These are phyloP conservation scores for Ganaspis sp. DNA, from an alignment of 1,140 invertebrate genomes.

Conservation along the genomic window DNA sequence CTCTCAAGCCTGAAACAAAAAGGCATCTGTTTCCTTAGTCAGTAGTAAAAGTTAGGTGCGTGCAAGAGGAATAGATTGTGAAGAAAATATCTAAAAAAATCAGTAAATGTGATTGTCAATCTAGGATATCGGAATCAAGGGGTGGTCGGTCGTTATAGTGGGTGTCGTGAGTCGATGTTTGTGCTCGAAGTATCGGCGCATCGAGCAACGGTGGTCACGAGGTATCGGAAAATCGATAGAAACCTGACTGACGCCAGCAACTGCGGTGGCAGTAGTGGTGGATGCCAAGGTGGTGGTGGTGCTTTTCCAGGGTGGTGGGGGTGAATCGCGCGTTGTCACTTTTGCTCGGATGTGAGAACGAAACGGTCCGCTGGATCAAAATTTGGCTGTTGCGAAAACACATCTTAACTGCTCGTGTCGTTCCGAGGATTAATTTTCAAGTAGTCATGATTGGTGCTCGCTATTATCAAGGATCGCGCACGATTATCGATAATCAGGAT, in stretches of 20 bases:
- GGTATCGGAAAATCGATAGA: slow-evolving; percentile 75
- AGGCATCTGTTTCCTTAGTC: too few relatives aligned
- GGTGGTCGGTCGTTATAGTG: slow-evolving; percentile 34
- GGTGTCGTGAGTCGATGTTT: slow-evolving; percentile 57
- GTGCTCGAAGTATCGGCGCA: slow-evolving; percentile 67
- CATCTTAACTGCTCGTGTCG: not conserved
- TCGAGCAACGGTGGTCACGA: slow-evolving; percentile 70
- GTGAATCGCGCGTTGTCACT: slow-evolving; percentile 51
- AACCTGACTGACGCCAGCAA: slow-evolving; percentile 64
- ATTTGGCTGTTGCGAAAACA: slow-evolving; percentile 20
- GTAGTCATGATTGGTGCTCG: not conserved
- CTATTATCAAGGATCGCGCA: not conserved
- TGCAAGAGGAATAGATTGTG: too few relatives aligned
- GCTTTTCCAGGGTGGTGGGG: slow-evolving; percentile 27
- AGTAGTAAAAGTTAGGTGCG: slow-evolving; percentile 5
- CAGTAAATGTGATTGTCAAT: slow-evolving; percentile 39
- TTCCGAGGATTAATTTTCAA: not conserved
- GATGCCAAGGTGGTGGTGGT: slow-evolving; percentile 36
- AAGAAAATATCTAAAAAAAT: slow-evolving; percentile 16
- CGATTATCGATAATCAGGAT: slow-evolving; percentile 27
- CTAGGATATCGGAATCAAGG: slow-evolving; percentile 42
- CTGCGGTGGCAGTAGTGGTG: slow-evolving; percentile 33
- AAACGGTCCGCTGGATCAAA: slow-evolving; percentile 28
- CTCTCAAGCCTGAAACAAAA: too few relatives aligned
- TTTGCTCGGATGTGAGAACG: slow-evolving; percentile 32